These are phyloP conservation scores for Erebia aethiops DNA, from an alignment of 2,888 invertebrate genomes.

Conservation along the genomic window DNA sequence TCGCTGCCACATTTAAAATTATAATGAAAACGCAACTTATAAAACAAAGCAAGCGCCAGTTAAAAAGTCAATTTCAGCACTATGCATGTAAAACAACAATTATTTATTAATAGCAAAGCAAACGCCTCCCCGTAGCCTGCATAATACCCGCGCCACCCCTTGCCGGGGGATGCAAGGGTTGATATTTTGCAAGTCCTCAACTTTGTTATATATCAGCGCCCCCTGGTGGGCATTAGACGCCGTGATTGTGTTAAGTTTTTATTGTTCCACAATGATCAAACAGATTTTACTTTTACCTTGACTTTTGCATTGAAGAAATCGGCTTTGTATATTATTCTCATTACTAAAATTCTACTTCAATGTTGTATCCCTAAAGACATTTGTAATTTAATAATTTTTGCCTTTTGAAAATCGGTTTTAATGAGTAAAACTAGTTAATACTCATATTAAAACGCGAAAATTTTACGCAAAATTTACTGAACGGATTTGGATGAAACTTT, in stretches of 20 bases:
- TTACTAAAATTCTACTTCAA: no score
- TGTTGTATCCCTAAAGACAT: no score
- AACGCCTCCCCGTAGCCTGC: constrained; percentile 48
- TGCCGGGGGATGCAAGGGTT: constrained; percentile 46
- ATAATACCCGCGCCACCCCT: constrained; percentile 29
- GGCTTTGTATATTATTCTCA: no score
- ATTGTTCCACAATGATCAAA: constrained; percentile 3
- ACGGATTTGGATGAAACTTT: no score
- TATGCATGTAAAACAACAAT: constrained; percentile 31
- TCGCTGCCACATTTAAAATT: constrained; percentile 1
- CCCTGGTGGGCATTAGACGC: constrained; percentile 40
- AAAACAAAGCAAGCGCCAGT: constrained; percentile 20
- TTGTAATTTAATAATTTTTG: no score
- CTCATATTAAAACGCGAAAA: no score
- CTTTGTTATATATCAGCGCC: constrained; percentile 60
- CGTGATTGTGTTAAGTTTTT: constrained; percentile 33
- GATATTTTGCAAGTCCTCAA: constrained; percentile 45
- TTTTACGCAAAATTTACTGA: no score
- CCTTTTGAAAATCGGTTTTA: not conserved
- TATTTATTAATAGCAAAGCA: constrained; percentile 37
- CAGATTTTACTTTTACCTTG: no score
- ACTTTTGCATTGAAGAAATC: no score
- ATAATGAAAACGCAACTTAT: constrained; percentile 11
- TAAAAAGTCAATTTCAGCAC: constrained; percentile 33
- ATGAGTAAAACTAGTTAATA: no score